These are phyloP conservation scores for Lasioglossum morio DNA, from an alignment of 2,888 invertebrate species.

Conservation along the genomic window DNA sequence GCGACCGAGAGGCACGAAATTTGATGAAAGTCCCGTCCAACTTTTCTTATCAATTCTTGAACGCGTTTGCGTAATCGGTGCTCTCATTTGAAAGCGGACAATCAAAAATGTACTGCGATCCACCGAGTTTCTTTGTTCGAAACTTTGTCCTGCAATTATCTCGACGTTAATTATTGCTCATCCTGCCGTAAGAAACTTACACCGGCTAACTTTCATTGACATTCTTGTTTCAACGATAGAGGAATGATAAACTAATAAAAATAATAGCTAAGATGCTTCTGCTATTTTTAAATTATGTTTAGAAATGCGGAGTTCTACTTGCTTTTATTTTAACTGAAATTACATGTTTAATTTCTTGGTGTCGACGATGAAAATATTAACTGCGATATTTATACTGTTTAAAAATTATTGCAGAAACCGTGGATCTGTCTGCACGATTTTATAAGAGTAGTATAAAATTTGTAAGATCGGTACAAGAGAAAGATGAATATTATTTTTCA, in stretches of 20 bases:
- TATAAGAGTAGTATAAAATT: too few relatives aligned
- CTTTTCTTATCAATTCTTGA: background rate
- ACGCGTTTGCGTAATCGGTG: background rate
- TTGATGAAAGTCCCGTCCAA: background rate
- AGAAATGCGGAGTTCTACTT: background rate
- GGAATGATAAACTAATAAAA: background rate
- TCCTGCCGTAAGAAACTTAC: background rate
- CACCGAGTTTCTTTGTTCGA: background rate
- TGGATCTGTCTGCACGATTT: too few relatives aligned
- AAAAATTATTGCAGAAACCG: too few relatives aligned
- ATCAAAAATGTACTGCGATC: background rate
- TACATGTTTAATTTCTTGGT: too few relatives aligned
- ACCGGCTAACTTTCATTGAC: background rate
- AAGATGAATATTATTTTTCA: background rate
- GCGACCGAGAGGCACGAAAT: background rate
- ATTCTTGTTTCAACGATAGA: background rate
- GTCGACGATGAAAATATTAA: too few relatives aligned
- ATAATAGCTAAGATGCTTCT: background rate
- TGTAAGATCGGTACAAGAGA: too few relatives aligned
- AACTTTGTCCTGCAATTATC: background rate
- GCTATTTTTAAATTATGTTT: background rate
- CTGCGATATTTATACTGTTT: too few relatives aligned
- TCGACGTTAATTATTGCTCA: background rate
- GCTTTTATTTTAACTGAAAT: too few relatives aligned
- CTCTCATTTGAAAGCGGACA: background rate